phyloP scores from a whole-genome alignment of 1,140 invertebrate genomes.

The Hesperophylax magnus region DNA sequence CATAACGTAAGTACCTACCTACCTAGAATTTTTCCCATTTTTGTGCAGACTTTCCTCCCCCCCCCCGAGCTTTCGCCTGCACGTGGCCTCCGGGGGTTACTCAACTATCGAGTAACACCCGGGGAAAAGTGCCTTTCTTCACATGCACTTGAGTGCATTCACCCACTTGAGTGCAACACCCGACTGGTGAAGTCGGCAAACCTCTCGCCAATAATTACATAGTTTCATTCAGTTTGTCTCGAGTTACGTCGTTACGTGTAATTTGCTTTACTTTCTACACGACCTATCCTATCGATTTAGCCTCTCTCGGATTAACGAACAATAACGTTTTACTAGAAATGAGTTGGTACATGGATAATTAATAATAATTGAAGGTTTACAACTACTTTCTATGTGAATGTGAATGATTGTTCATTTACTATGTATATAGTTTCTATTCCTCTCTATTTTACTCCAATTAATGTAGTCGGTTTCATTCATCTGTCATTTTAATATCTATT shows the following conservation, averaged over 20 bases:
- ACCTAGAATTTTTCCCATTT: not conserved
- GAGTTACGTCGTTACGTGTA: not conserved
- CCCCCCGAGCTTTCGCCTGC: slow-evolving; percentile 25
- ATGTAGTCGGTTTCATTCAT: too few relatives aligned
- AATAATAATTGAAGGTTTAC: too few relatives aligned
- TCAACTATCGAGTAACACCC: slow-evolving; percentile 23
- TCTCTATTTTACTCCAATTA: too few relatives aligned
- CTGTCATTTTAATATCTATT: too few relatives aligned
- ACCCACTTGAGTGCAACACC: slow-evolving; percentile 38
- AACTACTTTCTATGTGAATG: too few relatives aligned
- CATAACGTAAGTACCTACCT: too few relatives aligned
- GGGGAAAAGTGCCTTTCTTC: slow-evolving; percentile 53
- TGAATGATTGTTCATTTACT: too few relatives aligned
- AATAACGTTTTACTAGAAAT: too few relatives aligned
- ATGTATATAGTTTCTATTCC: too few relatives aligned
- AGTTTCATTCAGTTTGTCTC: slow-evolving; percentile 21
- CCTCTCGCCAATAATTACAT: slow-evolving; percentile 22
- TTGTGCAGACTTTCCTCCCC: not conserved
- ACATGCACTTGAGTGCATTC: slow-evolving; percentile 45
- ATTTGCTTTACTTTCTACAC: slow-evolving; percentile 19
- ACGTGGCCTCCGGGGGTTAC: slow-evolving; percentile 44
- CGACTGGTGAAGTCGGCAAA: slow-evolving; percentile 7
- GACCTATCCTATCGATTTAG: too few relatives aligned
- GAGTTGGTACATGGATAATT: too few relatives aligned
- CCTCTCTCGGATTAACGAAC: too few relatives aligned